Evolutionary conservation across 2,888 invertebrate genomes (phyloP).

Genomic region (Lypha dubia): DNA sequence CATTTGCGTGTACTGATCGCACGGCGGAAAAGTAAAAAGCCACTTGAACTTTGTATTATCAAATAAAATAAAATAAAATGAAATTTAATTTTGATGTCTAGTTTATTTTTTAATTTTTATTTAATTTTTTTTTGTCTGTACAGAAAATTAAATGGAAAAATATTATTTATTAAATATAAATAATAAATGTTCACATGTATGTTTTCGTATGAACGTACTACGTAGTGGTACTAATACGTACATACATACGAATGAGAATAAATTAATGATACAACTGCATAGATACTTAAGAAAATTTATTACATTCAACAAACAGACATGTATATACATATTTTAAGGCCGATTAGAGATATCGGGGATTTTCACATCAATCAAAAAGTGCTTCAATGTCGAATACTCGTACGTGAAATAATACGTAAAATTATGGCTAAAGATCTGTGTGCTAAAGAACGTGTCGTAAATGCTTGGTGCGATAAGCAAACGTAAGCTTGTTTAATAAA

Average conservation of each 20-base stretch:
- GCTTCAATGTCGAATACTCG: conserved; percentile 14
- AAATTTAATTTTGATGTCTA: conserved; percentile 34
- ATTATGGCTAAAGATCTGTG: not conserved
- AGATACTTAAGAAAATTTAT: conserved; percentile 43
- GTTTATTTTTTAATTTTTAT: conserved; percentile 2
- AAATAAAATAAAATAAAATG: conserved; percentile 37
- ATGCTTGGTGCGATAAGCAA: not conserved
- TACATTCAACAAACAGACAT: not conserved
- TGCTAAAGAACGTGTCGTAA: not conserved
- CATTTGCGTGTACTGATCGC: conserved; percentile 4
- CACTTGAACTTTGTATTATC: conserved; percentile 62
- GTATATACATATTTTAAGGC: conserved; percentile 24
- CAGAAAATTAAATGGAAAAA: not conserved
- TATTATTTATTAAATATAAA: conserved; percentile 20
- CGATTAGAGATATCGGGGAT: conserved; percentile 34
- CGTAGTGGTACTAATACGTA: too few species aligned
- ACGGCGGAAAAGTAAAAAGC: conserved; percentile 1
- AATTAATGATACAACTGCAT: conserved; percentile 24
- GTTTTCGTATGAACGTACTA: too few species aligned
- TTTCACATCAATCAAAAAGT: conserved; percentile 50
- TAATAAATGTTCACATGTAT: not conserved
- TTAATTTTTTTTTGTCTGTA: not conserved
- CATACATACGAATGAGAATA: not conserved
- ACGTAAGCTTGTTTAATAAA: not conserved
- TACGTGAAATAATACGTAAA: conserved; percentile 25